A percentile compares a stretch with the other conserved stretches of the same genome.
These are phyloP conservation scores for Achroia grisella DNA, from an alignment of 1,140 invertebrate species.

Conservation along the genomic window DNA sequence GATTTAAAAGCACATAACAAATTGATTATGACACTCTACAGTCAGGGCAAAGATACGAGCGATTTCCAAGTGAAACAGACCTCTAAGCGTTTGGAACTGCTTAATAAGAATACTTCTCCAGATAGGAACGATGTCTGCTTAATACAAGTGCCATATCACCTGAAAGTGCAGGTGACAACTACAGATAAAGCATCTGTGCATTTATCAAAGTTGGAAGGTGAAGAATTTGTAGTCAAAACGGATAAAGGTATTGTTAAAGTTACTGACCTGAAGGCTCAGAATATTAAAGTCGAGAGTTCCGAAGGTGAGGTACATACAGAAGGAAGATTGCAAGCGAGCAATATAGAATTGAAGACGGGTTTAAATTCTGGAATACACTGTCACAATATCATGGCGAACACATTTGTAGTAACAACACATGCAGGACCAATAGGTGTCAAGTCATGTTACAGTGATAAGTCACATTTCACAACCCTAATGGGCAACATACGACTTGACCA, in stretches of 20 bases:
- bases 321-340: conserved; percentile 56
- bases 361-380: conserved; percentile 47
- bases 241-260: conserved; percentile 55
- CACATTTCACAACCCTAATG: conserved; percentile 63
- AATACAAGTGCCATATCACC: conserved; percentile 63
- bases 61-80: conserved; percentile 68
- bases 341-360: conserved; percentile 64
- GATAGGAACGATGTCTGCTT: conserved; percentile 63
- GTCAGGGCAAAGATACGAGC: conserved; percentile 54
- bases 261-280: conserved; percentile 55
- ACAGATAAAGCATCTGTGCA: conserved; percentile 59
- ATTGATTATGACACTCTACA: conserved; percentile 63
- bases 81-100: conserved; percentile 64
- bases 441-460: conserved; percentile 69
- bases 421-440: conserved; percentile 59
- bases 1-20: conserved; percentile 60
- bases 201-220: conserved; percentile 55
- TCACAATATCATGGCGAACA: conserved; percentile 63
- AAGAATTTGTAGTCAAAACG: conserved; percentile 63
- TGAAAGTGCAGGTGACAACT: conserved; percentile 64
- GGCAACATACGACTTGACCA: conserved; percentile 59
- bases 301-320: conserved; percentile 52
- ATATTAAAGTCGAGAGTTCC: conserved; percentile 55
- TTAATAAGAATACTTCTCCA: conserved; percentile 54
- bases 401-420: conserved; percentile 52